Evolutionary conservation across 2,113 vertebrate species (phyloP), one percentile per base, ranked within the genome.

Genomic region (Equus przewalskii): DNA sequence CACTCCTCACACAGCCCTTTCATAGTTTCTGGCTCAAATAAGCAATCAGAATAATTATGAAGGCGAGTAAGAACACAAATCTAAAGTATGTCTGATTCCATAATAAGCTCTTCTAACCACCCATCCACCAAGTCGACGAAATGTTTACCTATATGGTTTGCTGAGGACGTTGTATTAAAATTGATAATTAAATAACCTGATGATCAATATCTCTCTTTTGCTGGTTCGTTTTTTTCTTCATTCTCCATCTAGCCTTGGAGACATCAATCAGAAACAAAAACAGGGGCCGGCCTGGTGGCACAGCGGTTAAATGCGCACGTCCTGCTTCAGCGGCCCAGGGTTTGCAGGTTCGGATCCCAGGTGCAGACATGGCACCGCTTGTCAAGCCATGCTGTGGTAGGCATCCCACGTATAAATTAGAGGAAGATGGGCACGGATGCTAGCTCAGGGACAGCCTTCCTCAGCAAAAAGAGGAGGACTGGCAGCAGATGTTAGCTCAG

Each of bases 131-230:
- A 83, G 9, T 64, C 56, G 96, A 51, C 3, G n/a, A 67, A 80
- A 49, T 14, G 11, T 82, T 96, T 64, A 69, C 21, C 4, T 14
- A 49, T 64, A 83, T 69, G 8, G 18, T 75, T 87, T 96, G 26
- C 70, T 95, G 51, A 92, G 6, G 12, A 21, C 18, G 36, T 15
- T 96, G 33, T 79, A 87, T 86, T 92, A 86, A 94, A 97, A 86
- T n/a, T 86, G 67, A 72, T 33, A 96, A 97, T 91, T 96, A 95
- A 97, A 91, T 44, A 92, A 83, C 8, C 2, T 18, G 64, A 19
- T 70, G 26, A 88, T 69, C 41, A 93, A 24, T 94, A 79, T 73
- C 26, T 95, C 70, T 73, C 26, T 95, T 93, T 56, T 96, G 49
- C 94, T 93, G 44, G 8, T 36, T 86, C 7, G 2, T 81, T 69